Evolutionary conservation across 2,113 vertebrate genomes (phyloP).

Genomic region (Eudyptes chrysolophus): DNA sequence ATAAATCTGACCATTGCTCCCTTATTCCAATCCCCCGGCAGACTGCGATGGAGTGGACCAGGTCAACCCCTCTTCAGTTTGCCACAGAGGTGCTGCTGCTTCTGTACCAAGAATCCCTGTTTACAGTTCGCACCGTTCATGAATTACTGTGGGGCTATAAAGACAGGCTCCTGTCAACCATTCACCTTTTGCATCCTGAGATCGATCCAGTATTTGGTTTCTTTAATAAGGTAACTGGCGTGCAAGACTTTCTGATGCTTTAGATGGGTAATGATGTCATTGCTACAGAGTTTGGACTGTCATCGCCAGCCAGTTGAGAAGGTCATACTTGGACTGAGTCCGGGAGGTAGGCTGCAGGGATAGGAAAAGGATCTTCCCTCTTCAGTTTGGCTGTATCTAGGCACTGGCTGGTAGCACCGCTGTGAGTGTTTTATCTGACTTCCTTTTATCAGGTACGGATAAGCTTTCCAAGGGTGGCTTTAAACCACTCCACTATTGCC

Average conservation of each 20-base stretch:
- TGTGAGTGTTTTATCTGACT: neutral
- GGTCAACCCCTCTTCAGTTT: constrained; percentile 1
- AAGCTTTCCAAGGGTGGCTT: neutral
- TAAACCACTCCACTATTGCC: fast-evolving
- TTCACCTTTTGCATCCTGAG: constrained; percentile 9
- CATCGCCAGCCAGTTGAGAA: neutral
- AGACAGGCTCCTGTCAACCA: constrained; percentile 78
- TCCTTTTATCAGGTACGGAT: neutral
- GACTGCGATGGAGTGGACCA: constrained; percentile 82
- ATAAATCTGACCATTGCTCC: neutral
- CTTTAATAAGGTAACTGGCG: constrained; percentile 84
- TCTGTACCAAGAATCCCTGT: constrained; percentile 75
- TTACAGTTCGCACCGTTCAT: constrained; percentile 76
- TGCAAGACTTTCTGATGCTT: neutral
- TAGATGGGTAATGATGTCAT: neutral
- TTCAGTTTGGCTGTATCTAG: neutral
- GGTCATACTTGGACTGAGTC: neutral
- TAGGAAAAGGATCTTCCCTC: neutral
- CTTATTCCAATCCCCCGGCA: constrained; percentile 35
- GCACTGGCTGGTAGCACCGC: neutral
- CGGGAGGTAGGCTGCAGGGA: neutral
- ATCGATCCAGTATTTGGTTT: constrained; percentile 85
- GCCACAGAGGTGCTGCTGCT: constrained; percentile 64
- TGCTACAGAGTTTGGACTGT: neutral
- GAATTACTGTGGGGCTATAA: constrained; percentile 93